phyloP scores from a whole-genome alignment of 2,113 vertebrate species.

The Lepus americanus region DNA sequence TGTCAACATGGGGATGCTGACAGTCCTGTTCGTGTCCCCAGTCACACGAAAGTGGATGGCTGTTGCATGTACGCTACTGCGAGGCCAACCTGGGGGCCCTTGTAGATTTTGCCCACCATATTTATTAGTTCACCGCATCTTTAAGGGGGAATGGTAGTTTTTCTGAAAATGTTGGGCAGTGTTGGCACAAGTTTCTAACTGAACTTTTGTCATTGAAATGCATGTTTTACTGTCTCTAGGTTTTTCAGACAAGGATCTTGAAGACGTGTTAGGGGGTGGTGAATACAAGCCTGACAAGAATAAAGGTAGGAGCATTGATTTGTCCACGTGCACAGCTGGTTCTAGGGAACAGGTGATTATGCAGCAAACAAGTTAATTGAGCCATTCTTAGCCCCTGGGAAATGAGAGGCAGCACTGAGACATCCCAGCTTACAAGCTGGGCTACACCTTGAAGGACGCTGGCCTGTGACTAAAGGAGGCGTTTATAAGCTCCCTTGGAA shows the following conservation, averaged over 20 bases:
- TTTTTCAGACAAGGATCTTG: conserved; percentile 91
- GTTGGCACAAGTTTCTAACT: neutral
- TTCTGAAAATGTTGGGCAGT: neutral
- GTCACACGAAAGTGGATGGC: neutral
- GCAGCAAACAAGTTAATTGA: neutral
- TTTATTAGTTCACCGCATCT: neutral
- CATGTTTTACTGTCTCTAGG: conserved; percentile 65
- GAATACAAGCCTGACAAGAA: conserved; percentile 93
- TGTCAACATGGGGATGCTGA: neutral
- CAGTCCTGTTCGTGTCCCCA: neutral
- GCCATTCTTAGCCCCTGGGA: neutral
- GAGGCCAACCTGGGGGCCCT: neutral
- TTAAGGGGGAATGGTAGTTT: neutral
- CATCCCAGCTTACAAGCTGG: neutral
- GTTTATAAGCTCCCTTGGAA: neutral
- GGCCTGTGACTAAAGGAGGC: neutral
- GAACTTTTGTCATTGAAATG: neutral
- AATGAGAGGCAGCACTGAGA: neutral
- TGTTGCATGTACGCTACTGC: too few species aligned
- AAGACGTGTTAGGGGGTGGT: conserved; percentile 73
- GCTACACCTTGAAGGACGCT: neutral
- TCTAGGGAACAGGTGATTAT: neutral
- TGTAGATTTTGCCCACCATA: neutral
- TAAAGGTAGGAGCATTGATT: conserved; percentile 88
- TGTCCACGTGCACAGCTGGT: neutral